phyloP scores from a whole-genome alignment of 2,888 invertebrate species.

The Dryocosmus kuriphilus region DNA sequence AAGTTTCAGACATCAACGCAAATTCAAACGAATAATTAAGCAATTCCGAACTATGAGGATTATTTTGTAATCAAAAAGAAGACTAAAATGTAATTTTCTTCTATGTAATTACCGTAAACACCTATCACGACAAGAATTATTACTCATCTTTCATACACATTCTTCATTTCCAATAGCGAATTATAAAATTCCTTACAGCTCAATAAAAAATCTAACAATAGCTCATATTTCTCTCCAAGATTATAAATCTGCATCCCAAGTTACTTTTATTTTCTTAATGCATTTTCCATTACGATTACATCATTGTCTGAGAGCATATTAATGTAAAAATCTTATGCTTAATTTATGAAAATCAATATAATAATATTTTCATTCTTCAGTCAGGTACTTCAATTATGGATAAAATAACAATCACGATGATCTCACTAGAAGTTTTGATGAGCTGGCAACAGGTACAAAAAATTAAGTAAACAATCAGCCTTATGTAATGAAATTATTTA shows the following conservation, averaged over 20 bases:
- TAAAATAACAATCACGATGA: not conserved
- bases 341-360: constrained; percentile 15
- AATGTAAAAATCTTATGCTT: not conserved
- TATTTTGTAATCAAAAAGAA: not conserved
- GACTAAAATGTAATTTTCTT: not conserved
- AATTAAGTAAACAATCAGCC: not conserved
- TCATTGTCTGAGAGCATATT: not conserved
- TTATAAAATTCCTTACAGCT: not conserved
- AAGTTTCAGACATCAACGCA: not conserved
- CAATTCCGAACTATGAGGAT: not conserved
- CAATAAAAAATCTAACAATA: not conserved
- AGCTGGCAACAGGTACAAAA: not conserved
- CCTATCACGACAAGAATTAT: not conserved
- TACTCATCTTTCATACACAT: not conserved
- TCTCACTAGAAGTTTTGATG: not conserved
- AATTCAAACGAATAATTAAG: not conserved
- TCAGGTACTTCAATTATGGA: not conserved
- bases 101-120: not conserved
- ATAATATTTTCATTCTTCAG: not conserved
- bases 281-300: constrained; percentile 4
- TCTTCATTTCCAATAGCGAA: not conserved
- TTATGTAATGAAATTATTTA: not conserved
- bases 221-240: not conserved
- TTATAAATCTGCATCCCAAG: not conserved
- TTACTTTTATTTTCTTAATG: not conserved